These are phyloP conservation scores for Crossoptilon crossoptilon DNA, from an alignment of 2,797 vertebrate genomes.

Conservation along the genomic window DNA sequence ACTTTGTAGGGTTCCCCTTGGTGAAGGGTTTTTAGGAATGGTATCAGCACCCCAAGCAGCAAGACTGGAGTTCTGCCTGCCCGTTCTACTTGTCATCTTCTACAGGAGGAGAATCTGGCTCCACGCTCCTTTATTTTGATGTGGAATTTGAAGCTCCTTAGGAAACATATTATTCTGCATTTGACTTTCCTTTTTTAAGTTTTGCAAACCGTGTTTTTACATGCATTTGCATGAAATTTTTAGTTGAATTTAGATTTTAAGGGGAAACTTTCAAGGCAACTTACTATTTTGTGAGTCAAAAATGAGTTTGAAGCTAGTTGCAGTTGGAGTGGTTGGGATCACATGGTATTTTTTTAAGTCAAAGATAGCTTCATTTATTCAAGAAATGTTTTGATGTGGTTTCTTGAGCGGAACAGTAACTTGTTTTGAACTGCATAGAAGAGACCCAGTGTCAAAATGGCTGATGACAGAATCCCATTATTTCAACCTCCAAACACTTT, in stretches of 20 bases:
- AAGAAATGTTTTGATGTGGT: slow-evolving; percentile 30
- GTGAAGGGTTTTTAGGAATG: background rate
- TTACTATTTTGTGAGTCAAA: background rate
- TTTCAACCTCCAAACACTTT: background rate
- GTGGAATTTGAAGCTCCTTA: background rate
- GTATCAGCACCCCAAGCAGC: background rate
- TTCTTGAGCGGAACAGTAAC: background rate
- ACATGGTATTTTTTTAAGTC: background rate
- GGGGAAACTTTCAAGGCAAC: background rate
- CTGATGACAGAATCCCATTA: background rate
- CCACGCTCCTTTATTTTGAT: background rate
- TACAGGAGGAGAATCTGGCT: background rate
- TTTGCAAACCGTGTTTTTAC: background rate
- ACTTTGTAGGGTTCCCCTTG: background rate
- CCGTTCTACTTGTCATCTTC: background rate
- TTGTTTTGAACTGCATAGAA: background rate
- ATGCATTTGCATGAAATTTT: slow-evolving; percentile 20
- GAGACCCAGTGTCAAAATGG: background rate
- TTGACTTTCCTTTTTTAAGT: background rate
- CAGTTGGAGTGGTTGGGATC: background rate
- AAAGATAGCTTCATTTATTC: background rate
- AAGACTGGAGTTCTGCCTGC: background rate
- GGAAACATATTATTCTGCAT: background rate
- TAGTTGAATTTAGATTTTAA: background rate
- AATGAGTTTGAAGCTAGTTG: background rate